These are phyloP conservation scores for Vanessa atalanta DNA, from an alignment of 1,140 invertebrate genomes.

Conservation along the genomic window DNA sequence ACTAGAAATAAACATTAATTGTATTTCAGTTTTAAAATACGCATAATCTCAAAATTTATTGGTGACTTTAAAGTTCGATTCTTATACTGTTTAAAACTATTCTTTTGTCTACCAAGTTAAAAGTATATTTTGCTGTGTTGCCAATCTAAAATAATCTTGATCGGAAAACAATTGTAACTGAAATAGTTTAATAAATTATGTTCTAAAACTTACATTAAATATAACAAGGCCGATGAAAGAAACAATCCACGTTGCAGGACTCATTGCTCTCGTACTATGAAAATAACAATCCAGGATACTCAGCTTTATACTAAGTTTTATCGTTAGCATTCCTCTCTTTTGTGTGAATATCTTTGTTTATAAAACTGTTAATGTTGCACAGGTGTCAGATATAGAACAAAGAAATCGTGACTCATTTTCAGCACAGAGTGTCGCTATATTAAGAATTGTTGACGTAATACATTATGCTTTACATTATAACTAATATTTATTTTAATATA, in stretches of 20 bases:
- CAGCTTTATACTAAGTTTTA: constrained; percentile 45
- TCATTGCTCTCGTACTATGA: constrained; percentile 45
- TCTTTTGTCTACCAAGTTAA: no score
- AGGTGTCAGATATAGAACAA: constrained; percentile 48
- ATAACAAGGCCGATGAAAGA: constrained; percentile 46
- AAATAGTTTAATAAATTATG: not conserved
- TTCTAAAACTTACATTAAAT: constrained; percentile 50
- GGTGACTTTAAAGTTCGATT: no score
- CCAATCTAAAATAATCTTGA: no score
- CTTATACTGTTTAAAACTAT: no score
- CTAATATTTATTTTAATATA: not conserved
- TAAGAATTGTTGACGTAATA: constrained; percentile 1
- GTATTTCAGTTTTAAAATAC: no score
- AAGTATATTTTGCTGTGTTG: no score
- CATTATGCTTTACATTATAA: no score
- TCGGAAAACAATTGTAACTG: not conserved
- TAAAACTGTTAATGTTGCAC: constrained; percentile 36
- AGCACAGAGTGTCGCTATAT: constrained; percentile 10
- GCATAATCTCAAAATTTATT: no score
- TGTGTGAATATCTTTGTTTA: constrained; percentile 45
- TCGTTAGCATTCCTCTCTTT: constrained; percentile 38
- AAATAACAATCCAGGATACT: constrained; percentile 33
- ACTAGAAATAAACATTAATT: no score
- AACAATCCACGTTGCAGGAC: constrained; percentile 50
- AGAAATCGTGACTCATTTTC: constrained; percentile 39